Evolutionary conservation across 2,888 invertebrate species (phyloP), one percentile per base, ranked within the genome.

Genomic region (Ariolimax columbianus): DNA sequence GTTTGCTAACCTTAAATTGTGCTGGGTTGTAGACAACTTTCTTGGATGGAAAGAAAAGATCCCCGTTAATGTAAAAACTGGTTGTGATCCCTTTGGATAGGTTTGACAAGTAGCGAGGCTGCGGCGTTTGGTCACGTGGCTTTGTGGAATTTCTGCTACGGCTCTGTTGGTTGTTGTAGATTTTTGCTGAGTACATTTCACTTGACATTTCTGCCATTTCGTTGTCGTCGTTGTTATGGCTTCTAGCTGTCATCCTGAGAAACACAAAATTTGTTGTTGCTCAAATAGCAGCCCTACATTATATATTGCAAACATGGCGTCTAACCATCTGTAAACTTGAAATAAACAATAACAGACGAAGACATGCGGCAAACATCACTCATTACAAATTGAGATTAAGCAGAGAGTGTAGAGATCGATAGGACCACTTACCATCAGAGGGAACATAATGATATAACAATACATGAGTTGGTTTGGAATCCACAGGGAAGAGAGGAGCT

Each of bases 1-100:
- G n/a, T 30, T 1, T 6, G 33, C 77, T 66, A 11, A 85, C 81
- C 77, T 66, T 85, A 77, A 87, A 84, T 40, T 86, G 79, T 23
- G 47, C 55, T 0, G 87, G 85, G 47, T 85, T 85, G 51, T 85
- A 77, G 26, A 85, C 47, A 23, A 85, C 33, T 59, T 72, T 82
- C 43, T 82, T 87, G 63, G 77, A 30, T 2, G 83, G 79, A n/a
- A 77, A 81, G 78, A 80, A 81, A 23, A 30, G 43, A 63, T 87
- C 82, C 30, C 87, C 87, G 72, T 87, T 87, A 30, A 87, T 78
- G 75, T 43, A 87, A 73, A 87, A 87, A 30, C 66, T 47, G 30
- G 47, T 33, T 38, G 63, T 66, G 11, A 66, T 38, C 1, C 85
- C 85, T n/a, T 78, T 77, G 73, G 59, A n/a, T 26, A 66, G 47